These are phyloP conservation scores for Decapterus maruadsi DNA, from an alignment of 2,797 vertebrate species.

Conservation along the genomic window DNA sequence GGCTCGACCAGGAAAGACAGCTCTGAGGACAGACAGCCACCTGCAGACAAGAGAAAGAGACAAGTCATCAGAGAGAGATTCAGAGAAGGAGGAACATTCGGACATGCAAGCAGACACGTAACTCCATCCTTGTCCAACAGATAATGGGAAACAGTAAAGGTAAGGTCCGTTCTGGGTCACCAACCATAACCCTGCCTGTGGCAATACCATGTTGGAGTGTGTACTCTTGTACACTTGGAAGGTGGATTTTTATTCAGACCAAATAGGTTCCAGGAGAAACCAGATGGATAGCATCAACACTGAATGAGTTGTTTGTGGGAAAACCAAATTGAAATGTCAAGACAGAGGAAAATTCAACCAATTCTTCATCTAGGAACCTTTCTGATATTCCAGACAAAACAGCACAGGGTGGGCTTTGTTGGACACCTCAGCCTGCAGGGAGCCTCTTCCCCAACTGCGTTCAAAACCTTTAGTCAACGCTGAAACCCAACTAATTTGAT, in stretches of 20 bases:
- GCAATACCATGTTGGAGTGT: neutral
- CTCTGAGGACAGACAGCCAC: slow-evolving; percentile 73
- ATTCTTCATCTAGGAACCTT: slow-evolving; percentile 1
- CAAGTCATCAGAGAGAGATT: neutral
- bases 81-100: neutral
- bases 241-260: neutral
- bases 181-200: neutral
- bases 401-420: slow-evolving; percentile 1
- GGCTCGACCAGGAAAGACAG: slow-evolving; percentile 84
- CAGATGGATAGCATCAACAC: neutral
- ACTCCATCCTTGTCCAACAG: too few relatives aligned
- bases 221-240: neutral
- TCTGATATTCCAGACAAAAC: slow-evolving; percentile 20
- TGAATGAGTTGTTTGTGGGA: neutral
- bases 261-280: neutral
- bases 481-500: slow-evolving; percentile 50
- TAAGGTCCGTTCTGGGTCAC: too few relatives aligned
- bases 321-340: neutral
- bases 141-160: neutral
- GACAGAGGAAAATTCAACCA: neutral
- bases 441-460: neutral
- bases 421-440: slow-evolving; percentile 1
- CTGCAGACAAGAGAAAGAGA: slow-evolving; percentile 56
- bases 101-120: neutral
- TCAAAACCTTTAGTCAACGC: slow-evolving; percentile 29